phyloP scores from a whole-genome alignment of 2,113 vertebrate species.

The Epinephelus fuscoguttatus region DNA sequence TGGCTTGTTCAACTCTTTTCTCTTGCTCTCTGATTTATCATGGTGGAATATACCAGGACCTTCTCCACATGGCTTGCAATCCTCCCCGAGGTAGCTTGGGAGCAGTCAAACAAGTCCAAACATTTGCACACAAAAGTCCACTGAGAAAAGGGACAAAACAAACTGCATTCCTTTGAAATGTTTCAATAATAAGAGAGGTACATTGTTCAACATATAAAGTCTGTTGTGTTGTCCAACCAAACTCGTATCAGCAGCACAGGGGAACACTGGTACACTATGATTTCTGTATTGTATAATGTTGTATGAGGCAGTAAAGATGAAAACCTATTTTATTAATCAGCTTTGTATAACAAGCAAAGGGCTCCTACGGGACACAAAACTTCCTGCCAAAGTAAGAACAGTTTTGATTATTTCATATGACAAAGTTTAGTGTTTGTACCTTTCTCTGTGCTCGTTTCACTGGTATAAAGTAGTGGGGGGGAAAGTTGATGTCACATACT shows the following conservation, averaged over 20 bases:
- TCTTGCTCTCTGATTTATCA: conserved; percentile 57
- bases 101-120: conserved; percentile 48
- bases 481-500: too few relatives aligned
- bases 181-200: background rate
- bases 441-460: background rate
- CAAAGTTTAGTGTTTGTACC: background rate
- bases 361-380: too few relatives aligned
- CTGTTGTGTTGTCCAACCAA: background rate
- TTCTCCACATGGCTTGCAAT: conserved; percentile 18
- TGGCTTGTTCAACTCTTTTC: conserved; percentile 43
- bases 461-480: too few relatives aligned
- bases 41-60: conserved; percentile 37
- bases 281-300: background rate
- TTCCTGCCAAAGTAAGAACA: background rate
- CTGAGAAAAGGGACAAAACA: conserved; percentile 19
- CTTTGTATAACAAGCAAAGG: background rate
- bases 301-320: background rate
- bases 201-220: background rate
- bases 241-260: background rate
- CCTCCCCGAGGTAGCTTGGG: conserved; percentile 39
- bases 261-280: background rate
- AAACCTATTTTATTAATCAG: background rate
- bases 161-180: background rate
- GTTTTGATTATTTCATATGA: background rate
- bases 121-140: conserved; percentile 29